Percentiles rank a stretch among this genome's conserved stretches.
These are phyloP conservation scores for Phortica variegata DNA, from an alignment of 1,140 invertebrate species.

Conservation along the genomic window DNA sequence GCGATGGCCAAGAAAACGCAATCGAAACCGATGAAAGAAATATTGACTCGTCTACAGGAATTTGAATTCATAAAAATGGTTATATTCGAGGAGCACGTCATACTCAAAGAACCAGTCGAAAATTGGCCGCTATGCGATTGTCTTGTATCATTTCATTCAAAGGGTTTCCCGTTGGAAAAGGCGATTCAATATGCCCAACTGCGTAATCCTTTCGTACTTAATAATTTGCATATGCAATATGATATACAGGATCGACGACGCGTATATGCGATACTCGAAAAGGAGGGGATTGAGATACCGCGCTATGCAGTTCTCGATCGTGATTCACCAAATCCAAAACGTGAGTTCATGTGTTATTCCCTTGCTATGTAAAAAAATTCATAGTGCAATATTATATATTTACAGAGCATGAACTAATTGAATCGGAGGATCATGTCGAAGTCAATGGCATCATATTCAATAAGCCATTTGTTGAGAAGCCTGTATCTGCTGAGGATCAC, in stretches of 20 bases:
- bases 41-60: constrained; percentile 88
- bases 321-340: constrained; percentile 87
- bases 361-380: background rate
- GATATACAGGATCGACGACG: constrained; percentile 92
- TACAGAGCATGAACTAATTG: constrained; percentile 87
- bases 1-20: constrained; percentile 99
- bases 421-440: constrained; percentile 98
- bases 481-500: constrained; percentile 94
- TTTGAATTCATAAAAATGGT: constrained; percentile 95
- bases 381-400: constrained; percentile 16
- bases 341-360: constrained; percentile 60
- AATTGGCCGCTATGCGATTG: constrained; percentile 98
- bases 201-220: constrained; percentile 94
- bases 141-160: constrained; percentile 97
- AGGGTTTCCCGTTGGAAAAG: constrained; percentile 97
- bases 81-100: constrained; percentile 92
- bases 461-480: constrained; percentile 95
- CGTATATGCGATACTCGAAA: constrained; percentile 92
- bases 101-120: constrained; percentile 93
- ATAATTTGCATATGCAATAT: constrained; percentile 98
- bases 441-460: constrained; percentile 96
- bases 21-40: constrained; percentile 98
- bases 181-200: constrained; percentile 96
- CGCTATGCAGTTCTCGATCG: constrained; percentile 95
- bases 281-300: constrained; percentile 95